A percentile compares a stretch with the other conserved stretches of the same genome.
Conservation (phyloP, 2,888 invertebrate species). For the Alviniconcha strummeri region DNA sequence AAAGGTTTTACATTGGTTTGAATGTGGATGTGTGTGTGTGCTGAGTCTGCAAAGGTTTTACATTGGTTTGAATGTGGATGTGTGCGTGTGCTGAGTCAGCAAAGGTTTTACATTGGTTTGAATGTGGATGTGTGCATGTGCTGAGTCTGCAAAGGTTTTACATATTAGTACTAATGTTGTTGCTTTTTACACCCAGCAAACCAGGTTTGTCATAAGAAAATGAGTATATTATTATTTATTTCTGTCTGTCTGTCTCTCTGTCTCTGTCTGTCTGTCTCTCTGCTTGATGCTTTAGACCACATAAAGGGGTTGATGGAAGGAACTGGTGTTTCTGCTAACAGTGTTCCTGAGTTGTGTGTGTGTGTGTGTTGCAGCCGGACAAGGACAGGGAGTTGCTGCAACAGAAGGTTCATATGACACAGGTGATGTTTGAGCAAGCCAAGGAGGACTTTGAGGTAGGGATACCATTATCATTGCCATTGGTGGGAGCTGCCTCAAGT, state of each 20-base stretch:
- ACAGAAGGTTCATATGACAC: conserved; percentile 88
- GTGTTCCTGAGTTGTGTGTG: neutral
- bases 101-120: no score
- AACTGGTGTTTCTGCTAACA: no score
- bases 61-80: neutral
- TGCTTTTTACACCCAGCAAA: no score
- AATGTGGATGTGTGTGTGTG: conserved; percentile 8
- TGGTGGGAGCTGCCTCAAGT: no score
- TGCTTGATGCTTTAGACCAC: neutral
- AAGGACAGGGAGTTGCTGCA: conserved; percentile 86
- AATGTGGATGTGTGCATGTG: no score
- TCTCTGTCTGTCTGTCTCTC: neutral
- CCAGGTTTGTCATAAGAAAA: no score
- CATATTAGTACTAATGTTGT: no score
- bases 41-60: no score
- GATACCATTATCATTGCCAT: no score
- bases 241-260: neutral
- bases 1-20: neutral
- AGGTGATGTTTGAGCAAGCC: conserved; percentile 81
- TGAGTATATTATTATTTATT: neutral
- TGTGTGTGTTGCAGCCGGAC: conserved; percentile 81
- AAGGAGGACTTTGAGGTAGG: conserved; percentile 64
- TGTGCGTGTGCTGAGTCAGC: no score
- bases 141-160: no score
- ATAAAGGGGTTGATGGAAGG: neutral